Percentiles rank a stretch among this genome's conserved stretches.
phyloP scores from a whole-genome alignment of 2,888 invertebrate species.

The Neria commutata region DNA sequence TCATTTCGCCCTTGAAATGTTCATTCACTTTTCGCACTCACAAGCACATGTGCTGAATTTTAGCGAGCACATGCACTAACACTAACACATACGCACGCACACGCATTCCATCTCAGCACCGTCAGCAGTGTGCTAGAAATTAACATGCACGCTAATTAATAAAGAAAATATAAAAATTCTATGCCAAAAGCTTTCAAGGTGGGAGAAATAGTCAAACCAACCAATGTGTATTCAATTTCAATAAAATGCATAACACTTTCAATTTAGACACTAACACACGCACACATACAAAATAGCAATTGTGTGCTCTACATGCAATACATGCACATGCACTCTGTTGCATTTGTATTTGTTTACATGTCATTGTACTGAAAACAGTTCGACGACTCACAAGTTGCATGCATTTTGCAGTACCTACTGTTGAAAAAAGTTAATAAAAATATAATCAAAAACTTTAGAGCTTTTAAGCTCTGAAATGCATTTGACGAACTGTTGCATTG shows the following conservation, averaged over 20 bases:
- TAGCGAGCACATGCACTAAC: not conserved
- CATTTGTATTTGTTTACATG: conserved; percentile 30
- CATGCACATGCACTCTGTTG: conserved; percentile 5
- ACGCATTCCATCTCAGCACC: too few species aligned
- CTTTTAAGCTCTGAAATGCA: too few species aligned
- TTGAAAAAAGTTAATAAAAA: not conserved
- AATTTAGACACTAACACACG: not conserved
- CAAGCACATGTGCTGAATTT: too few species aligned
- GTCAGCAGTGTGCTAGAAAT: too few species aligned
- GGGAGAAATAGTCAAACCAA: too few species aligned
- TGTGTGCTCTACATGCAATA: too few species aligned
- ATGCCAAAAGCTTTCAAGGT: too few species aligned
- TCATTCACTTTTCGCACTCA: conserved; percentile 13
- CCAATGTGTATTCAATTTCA: not conserved
- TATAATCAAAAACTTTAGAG: too few species aligned
- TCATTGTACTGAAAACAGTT: conserved; percentile 32
- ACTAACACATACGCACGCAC: conserved; percentile 17
- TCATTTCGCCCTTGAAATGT: too few species aligned
- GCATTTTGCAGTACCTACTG: not conserved
- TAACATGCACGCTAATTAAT: too few species aligned
- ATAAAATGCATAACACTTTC: not conserved
- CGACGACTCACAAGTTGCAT: conserved; percentile 20
- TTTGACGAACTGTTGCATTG: too few species aligned
- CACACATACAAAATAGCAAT: not conserved
- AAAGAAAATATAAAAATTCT: too few species aligned